Base-by-base conservation (phyloP, 2,888 invertebrate genomes). In the Adelphocoris suturalis region DNA sequence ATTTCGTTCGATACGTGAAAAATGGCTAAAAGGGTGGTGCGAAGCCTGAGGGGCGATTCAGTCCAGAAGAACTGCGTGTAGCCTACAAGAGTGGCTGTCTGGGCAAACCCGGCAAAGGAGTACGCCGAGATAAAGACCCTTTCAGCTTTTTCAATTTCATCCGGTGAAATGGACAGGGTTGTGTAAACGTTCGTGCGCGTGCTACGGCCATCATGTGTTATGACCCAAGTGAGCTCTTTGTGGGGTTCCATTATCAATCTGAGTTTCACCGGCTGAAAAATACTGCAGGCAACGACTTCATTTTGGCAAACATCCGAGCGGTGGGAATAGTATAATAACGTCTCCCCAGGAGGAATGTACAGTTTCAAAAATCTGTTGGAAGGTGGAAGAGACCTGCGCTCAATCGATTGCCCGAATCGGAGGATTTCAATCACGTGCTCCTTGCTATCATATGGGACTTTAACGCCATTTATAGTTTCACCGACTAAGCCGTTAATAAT, bases 61-160 rank as follows among this genome's bases (percentile, higher is more conserved):
- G 78, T 78, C 78, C 78, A 78, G 46, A 78, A 78, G 47, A 78
- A 78, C 46, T 78, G 78, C 16, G 19, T 78, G 19, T 78, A 78
- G 14, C 78, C 78, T 0, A 78, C 16, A 11, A 11, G 5, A 0
- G 68, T 68, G 0, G 68, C 68, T 9, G 68, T 23, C 9, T 68
- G 68, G 27, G 68, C 68, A 12, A 68, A 23, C 3, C 68, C 68
- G 27, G 68, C 68, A 68, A 68, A 23, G 11, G 23, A 12, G 68
- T 68, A 68, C 11, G 68, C 23, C 0, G 23, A 27, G 9, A 23
- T 19, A 13, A 68, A 68, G 0, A 68, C 7, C 23, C 9, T 19
- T 9, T 68, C 27, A 5, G 68, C 68, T 12, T n/a, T 7, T 23
- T 19, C 23, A 9, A 11, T 68, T 19, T 11, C 12, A 12, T 68